Conservation (phyloP, 2,888 invertebrate genomes). For the Carabus problematicus region DNA sequence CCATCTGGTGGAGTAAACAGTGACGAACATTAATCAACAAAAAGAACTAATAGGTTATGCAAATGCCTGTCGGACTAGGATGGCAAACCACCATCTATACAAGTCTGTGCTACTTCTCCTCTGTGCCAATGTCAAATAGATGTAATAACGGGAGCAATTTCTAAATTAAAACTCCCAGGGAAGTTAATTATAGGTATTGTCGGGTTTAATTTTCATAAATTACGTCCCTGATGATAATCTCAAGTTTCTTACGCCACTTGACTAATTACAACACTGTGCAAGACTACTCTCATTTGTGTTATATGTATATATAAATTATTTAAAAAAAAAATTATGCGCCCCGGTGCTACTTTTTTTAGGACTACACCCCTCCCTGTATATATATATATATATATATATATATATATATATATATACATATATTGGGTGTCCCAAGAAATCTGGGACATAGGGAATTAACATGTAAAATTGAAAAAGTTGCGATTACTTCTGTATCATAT, state of each 20-base stretch:
- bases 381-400: too few relatives aligned
- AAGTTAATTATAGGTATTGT: constrained; percentile 53
- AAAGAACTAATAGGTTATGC: constrained; percentile 37
- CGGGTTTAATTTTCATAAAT: constrained; percentile 54
- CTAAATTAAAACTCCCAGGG: constrained; percentile 49
- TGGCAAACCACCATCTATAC: constrained; percentile 15
- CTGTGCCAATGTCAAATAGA: background rate
- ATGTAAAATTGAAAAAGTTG: too few relatives aligned
- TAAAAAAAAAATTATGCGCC: too few relatives aligned
- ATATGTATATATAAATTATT: too few relatives aligned
- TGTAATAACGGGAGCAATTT: constrained; percentile 39
- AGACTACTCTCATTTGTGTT: too few relatives aligned
- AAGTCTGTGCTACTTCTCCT: background rate
- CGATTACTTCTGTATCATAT: too few relatives aligned
- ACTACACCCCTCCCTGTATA: too few relatives aligned
- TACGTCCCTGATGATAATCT: constrained; percentile 53
- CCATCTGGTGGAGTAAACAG: constrained; percentile 7
- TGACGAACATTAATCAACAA: constrained; percentile 31
- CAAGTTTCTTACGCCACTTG: constrained; percentile 52
- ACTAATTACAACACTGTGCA: constrained; percentile 49
- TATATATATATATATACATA: too few relatives aligned
- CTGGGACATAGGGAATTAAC: too few relatives aligned
- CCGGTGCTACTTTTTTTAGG: too few relatives aligned
- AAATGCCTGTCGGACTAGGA: constrained; percentile 25
- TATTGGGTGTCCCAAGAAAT: too few relatives aligned